These are phyloP conservation scores for Ascidia mentula DNA, from an alignment of 23 tunicate species.

Conservation along the genomic window DNA sequence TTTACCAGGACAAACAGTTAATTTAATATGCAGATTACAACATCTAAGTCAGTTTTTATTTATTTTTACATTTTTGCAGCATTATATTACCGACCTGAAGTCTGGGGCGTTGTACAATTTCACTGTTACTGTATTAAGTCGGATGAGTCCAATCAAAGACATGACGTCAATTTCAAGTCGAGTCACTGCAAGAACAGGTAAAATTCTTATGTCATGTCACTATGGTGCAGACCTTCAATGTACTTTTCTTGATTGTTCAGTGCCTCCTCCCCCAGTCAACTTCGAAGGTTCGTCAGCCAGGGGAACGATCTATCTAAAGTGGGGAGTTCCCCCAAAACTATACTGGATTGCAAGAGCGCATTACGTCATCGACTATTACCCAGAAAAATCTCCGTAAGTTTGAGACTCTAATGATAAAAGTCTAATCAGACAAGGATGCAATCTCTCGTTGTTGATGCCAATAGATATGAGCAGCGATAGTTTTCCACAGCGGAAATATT, in stretches of 20 bases:
- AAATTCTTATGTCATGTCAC: too few relatives aligned
- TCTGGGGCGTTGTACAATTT: conserved; percentile 16
- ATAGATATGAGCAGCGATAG: too few relatives aligned
- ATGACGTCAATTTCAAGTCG: not conserved
- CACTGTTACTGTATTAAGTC: not conserved
- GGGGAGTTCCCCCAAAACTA: not conserved
- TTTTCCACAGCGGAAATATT: too few relatives aligned
- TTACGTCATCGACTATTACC: conserved; percentile 6
- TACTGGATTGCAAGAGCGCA: not conserved
- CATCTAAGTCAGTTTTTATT: too few relatives aligned
- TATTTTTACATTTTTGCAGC: conserved; percentile 2
- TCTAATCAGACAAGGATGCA: too few relatives aligned
- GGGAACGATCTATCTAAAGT: conserved; percentile 16
- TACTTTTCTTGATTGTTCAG: not conserved
- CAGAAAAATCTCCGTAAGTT: not conserved
- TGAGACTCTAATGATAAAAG: not conserved
- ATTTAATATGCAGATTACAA: too few relatives aligned
- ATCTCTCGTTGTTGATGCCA: too few relatives aligned
- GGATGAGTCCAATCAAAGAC: not conserved
- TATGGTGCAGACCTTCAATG: too few relatives aligned
- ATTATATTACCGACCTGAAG: not conserved
- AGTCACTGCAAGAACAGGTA: conserved; percentile 17
- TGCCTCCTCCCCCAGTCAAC: not conserved
- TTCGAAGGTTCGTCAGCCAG: conserved; percentile 8
- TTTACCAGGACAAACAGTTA: too few relatives aligned